Base-by-base conservation (phyloP, 2,888 invertebrate species). In the Caenorhabditis panamensis region DNA sequence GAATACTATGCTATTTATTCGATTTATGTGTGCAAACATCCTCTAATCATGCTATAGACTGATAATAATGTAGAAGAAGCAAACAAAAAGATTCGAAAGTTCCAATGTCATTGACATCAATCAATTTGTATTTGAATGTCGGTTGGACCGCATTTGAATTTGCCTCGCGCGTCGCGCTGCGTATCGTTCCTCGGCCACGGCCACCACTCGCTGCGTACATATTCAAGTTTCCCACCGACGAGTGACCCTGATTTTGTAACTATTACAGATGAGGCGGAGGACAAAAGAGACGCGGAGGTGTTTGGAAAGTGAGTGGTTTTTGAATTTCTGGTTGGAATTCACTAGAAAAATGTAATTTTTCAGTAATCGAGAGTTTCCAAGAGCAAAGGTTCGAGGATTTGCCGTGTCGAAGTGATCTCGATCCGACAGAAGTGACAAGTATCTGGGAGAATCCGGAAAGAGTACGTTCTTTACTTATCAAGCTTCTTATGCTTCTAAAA, bases 381-480 rank as follows among this genome's bases (percentile, higher is more conserved):
- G 37, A 58, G 20, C 20, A 37, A 22, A 2, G 11, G 16, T 37
- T 18, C 22, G 36, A 37, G 9, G 36, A 58, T 9, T 37, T 13
- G 1, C 8, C 6, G 3, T 58, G 8, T 20, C 37, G 9, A 20
- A 36, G 6, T 36, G 31, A 53, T 4, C 51, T 51, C 18, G 28
- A 61, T 6, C 16, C 11, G 1, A 31, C 28, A 6, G 26, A 20
- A 11, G 41, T 75, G 1, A 53, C 73, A 4, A 51, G 41, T 18
- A 51, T 75, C 47, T 67, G 66, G 66, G 53, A 67, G 28, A 31
- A 59, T 24, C 75, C 75, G 1, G 75, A 75, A 36, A 49, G 66
- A 47, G 73, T 73, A 28, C 58, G 13, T 20, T 16, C 13, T 9
- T 9, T 5, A 41, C 5, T 41, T 31, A 31, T 6, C 31, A 31